These are phyloP conservation scores for Oasisia sp. DNA, from an alignment of 2,888 invertebrate genomes.

Conservation along the genomic window DNA sequence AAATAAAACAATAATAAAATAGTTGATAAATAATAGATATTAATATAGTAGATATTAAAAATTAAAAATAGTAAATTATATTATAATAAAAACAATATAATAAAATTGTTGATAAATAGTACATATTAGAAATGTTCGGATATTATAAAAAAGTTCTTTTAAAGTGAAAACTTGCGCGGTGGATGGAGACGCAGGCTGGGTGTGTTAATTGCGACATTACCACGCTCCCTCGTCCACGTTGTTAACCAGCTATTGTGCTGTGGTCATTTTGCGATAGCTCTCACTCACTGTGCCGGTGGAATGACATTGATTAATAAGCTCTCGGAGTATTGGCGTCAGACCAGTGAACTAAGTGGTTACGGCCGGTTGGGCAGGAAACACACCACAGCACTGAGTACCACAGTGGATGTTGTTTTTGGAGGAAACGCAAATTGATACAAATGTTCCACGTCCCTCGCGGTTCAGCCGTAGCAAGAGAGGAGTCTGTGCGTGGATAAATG, in stretches of 20 bases:
- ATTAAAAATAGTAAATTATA: too few relatives aligned
- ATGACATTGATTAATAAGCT: not conserved
- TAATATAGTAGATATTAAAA: too few relatives aligned
- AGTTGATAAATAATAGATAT: too few relatives aligned
- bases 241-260: not conserved
- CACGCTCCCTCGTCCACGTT: not conserved
- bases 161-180: too few relatives aligned
- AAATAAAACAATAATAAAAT: too few relatives aligned
- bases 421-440: not conserved
- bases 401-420: not conserved
- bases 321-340: not conserved
- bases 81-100: too few relatives aligned
- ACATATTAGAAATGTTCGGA: too few relatives aligned
- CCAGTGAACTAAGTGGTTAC: not conserved
- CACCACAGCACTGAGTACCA: not conserved
- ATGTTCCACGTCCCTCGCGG: not conserved
- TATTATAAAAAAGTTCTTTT: too few relatives aligned
- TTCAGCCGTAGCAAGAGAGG: not conserved
- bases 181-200: not conserved
- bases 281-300: not conserved
- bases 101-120: too few relatives aligned
- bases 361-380: not conserved
- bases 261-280: not conserved
- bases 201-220: not conserved
- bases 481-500: not conserved